These are phyloP conservation scores for Minunthozetes semirufus DNA, from an alignment of 2,888 invertebrate species.

Conservation along the genomic window DNA sequence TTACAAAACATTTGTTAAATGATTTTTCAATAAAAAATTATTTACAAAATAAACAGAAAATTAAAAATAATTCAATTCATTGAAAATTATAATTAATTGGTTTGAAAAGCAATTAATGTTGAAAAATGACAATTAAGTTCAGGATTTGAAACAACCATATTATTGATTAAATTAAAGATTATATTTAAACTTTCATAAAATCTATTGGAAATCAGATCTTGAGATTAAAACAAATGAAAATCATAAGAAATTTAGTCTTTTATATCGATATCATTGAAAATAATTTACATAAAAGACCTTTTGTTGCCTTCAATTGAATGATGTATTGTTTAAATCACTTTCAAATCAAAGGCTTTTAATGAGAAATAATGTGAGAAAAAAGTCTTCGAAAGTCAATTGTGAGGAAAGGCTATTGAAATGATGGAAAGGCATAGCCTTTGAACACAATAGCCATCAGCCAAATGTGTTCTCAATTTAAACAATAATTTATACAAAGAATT, in stretches of 20 bases:
- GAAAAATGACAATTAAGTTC: too few species aligned
- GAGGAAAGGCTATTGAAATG: neutral
- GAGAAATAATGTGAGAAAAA: neutral
- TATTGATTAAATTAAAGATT: neutral
- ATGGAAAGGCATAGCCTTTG: slow-evolving; percentile 4
- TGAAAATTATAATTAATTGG: too few species aligned
- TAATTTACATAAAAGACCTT: neutral
- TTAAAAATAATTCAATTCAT: too few species aligned
- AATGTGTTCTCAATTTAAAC: neutral
- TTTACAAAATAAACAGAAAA: too few species aligned
- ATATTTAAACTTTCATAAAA: neutral
- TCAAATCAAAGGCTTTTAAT: neutral
- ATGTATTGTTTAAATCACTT: neutral
- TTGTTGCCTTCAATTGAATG: neutral
- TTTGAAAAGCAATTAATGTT: too few species aligned
- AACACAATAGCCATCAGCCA: neutral
- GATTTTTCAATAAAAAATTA: too few species aligned
- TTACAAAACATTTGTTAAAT: too few species aligned
- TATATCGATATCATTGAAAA: neutral
- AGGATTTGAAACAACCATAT: neutral
- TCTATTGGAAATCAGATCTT: neutral
- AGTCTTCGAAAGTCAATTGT: neutral
- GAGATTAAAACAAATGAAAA: neutral
- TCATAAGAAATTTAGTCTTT: neutral
- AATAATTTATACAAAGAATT: neutral